Conservation (phyloP, 1,140 invertebrate species). For the Drosophila guanche region DNA sequence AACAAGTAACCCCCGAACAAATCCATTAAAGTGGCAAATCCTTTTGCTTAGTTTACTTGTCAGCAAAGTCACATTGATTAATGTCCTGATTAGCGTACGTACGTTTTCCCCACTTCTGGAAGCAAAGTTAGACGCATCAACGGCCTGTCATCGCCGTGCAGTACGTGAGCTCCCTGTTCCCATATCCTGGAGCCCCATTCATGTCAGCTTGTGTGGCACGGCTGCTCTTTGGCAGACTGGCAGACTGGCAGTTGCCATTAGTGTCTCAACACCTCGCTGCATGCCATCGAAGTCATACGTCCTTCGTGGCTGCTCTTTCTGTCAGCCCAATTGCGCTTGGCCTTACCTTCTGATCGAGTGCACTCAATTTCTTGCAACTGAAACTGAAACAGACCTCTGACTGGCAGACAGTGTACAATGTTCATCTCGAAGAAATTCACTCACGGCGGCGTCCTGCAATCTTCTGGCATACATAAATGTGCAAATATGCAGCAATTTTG, state of each 20-base stretch:
- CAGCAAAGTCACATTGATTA: slow-evolving; percentile 56
- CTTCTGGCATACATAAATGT: neutral
- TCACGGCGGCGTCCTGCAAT: neutral
- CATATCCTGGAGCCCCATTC: too few species aligned
- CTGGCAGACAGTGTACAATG: neutral
- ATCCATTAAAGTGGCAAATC: slow-evolving; percentile 43
- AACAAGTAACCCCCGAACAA: too few species aligned
- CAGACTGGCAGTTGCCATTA: slow-evolving; percentile 36
- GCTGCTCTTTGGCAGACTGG: slow-evolving; percentile 40
- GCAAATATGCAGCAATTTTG: slow-evolving; percentile 2
- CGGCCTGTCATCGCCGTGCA: slow-evolving; percentile 43
- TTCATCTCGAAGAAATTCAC: neutral
- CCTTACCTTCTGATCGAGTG: slow-evolving; percentile 24
- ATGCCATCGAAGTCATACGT: neutral
- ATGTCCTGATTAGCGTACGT: slow-evolving; percentile 59
- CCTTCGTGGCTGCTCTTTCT: neutral
- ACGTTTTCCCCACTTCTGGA: slow-evolving; percentile 22
- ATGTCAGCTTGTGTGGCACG: too few species aligned
- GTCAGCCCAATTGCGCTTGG: slow-evolving; percentile 27
- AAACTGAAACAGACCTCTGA: slow-evolving; percentile 2
- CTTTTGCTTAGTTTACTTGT: slow-evolving; percentile 27
- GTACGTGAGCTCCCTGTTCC: slow-evolving; percentile 25
- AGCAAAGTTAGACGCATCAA: slow-evolving; percentile 31
- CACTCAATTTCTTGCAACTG: slow-evolving; percentile 37
- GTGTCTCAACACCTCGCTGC: slow-evolving; percentile 45